Evolutionary conservation across 2,888 invertebrate genomes (phyloP), one percentile per base, ranked within the genome.

Genomic region (Stenolophus ochropezus): DNA sequence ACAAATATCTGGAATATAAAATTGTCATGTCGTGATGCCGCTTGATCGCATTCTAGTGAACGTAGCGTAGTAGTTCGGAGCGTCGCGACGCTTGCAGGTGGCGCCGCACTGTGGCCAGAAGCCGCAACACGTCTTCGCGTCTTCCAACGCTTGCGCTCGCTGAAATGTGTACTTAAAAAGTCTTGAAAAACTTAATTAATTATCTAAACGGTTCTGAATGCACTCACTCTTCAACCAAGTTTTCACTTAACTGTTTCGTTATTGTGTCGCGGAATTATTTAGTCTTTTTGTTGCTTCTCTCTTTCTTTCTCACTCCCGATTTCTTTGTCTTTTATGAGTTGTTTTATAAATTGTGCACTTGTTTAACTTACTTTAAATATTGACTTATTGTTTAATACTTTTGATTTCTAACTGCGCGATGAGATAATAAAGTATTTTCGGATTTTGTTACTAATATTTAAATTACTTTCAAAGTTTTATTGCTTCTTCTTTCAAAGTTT

Each of bases 111-210:
- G 85, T 85, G 88, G 85, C 77, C 84, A 84, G 84, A 85, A 86
- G 86, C 86, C 82, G 49, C 49, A 49, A 73, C 49, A 49, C 73
- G 51, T 78, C 82, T 53, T 71, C 73, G 47, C 78, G 83, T 83
- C 84, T 58, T 82, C 83, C 79, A 84, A 83, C 83, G 83, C 74
- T 84, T 79, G 75, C 83, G 83, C 25, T 49, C 77, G 82, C 78
- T 83, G 81, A 83, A 84, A 86, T 85, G 85, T 86, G 85, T 85
- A 86, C 86, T 86, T 87, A 87, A 87, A 87, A 88, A 87, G 86
- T 86, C 86, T 84, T 82, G 69, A 85, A 86, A 86, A 87, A 88
- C 86, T 88, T 88, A 88, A 89, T 88, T 88, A 88, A 88, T 88
- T 88, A 87, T 87, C 87, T 87, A 88, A 88, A 87, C 86, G 85